Base-by-base conservation (phyloP, 2,888 invertebrate genomes). In the Auanema freiburgensis region DNA sequence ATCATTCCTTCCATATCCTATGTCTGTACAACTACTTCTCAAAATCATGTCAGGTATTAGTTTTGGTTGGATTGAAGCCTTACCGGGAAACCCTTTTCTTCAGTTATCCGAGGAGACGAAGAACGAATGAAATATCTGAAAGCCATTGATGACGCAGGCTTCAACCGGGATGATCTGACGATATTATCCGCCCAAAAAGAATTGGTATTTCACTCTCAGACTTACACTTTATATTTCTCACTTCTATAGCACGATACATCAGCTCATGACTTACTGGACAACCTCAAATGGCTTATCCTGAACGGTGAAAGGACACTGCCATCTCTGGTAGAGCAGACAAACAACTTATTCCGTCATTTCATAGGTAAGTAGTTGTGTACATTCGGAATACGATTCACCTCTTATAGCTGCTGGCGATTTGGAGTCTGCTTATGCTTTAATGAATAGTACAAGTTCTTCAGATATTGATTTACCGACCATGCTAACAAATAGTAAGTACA, bases 301-400 rank as follows among this genome's bases (percentile, higher is more conserved):
- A 62, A 62, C 33, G 62, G 62, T 24, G 62, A 50, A 50, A 23
- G 57, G 5, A 62, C 62, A 5, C 21, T 62, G 41, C 56, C 49
- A 12, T 43, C 33, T 40, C 40, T 50, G 24, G 24, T 62, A 16
- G 14, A 14, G 23, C 62, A 62, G 23, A 57, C 51, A 24, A 62
- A 62, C 33, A 21, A 24, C 41, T 51, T 62, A 23, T 40, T 62
- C 4, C 62, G 62, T n/a, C 52, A 50, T 51, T 62, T 62, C 50
- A 54, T 53, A 24, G 42, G 16, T 46, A 46, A 25, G 53, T 51
- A 14, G 10, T 18, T 16, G 23, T 52, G 43, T 10, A 52, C 14
- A 25, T 52, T 1, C 12, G 12, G 2, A 3, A 42, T 2, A 21
- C 16, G 3, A 25, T n/a, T 33, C 21, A 1, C 2, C n/a, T 49